Evolutionary conservation across 2,888 invertebrate species (phyloP).

Genomic region (Hypselothyrea guttata): DNA sequence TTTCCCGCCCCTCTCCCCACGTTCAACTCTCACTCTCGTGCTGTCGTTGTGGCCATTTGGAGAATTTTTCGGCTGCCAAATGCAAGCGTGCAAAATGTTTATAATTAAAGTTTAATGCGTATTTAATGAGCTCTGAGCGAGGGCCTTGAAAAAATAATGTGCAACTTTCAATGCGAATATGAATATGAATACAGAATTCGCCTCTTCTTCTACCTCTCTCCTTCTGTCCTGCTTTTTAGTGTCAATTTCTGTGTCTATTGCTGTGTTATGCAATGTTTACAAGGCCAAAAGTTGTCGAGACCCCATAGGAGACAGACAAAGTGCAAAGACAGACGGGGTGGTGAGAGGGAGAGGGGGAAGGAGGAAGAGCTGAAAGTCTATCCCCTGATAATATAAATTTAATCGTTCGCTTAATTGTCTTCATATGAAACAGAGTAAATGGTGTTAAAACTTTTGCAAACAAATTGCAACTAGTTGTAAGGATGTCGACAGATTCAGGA

Average conservation of each 20-base stretch:
- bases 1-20: conserved; percentile 23
- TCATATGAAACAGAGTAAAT: conserved; percentile 74
- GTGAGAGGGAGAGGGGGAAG: not conserved
- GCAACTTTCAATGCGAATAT: conserved; percentile 53
- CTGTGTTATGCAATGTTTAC: conserved; percentile 46
- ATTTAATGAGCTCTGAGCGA: conserved; percentile 50
- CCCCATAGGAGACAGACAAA: conserved; percentile 1
- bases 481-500: conserved; percentile 28
- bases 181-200: conserved; percentile 31
- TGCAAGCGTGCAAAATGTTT: conserved; percentile 72
- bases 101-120: conserved; percentile 76
- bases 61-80: conserved; percentile 51
- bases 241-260: not conserved
- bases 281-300: conserved; percentile 47
- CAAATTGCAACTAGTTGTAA: conserved; percentile 74
- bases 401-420: conserved; percentile 74
- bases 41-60: conserved; percentile 59
- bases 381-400: conserved; percentile 76
- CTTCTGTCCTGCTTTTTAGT: not conserved
- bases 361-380: conserved; percentile 39
- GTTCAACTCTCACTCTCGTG: not conserved
- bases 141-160: conserved; percentile 58
- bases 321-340: not conserved
- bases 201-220: not conserved
- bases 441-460: conserved; percentile 75